phyloP scores from a whole-genome alignment of 2,888 invertebrate species.

The Atethmia centrago region DNA sequence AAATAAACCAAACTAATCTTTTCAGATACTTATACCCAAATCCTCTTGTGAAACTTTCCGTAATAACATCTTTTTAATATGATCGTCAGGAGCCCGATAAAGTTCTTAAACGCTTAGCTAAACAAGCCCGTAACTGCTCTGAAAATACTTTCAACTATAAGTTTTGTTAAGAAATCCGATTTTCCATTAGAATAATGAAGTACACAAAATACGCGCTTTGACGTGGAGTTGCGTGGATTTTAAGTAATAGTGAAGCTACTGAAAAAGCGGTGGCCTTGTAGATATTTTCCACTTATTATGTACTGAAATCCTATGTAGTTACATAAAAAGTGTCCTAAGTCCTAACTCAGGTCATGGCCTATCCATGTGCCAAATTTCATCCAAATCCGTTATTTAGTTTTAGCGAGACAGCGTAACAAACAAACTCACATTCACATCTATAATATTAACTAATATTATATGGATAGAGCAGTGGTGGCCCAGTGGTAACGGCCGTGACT shows the following conservation, averaged over 20 bases:
- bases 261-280: not conserved
- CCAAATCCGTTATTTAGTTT: too few species aligned
- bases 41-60: slow-evolving; percentile 17
- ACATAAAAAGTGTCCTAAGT: too few species aligned
- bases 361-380: too few species aligned
- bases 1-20: slow-evolving; percentile 12
- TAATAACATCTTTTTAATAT: slow-evolving; percentile 42
- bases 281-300: not conserved
- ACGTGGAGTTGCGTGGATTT: too few species aligned
- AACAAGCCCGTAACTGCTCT: slow-evolving; percentile 19
- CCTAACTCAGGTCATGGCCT: too few species aligned
- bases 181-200: not conserved
- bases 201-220: too few species aligned
- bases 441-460: too few species aligned
- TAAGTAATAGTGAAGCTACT: not conserved
- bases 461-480: too few species aligned
- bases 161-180: not conserved
- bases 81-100: slow-evolving; percentile 23
- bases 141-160: slow-evolving; percentile 19
- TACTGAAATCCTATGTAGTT: too few species aligned
- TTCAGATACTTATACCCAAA: slow-evolving; percentile 16
- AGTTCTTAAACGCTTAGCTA: slow-evolving; percentile 36
- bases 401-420: too few species aligned
- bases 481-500: too few species aligned
- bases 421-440: too few species aligned